A percentile compares a stretch with the other conserved stretches of the same genome.
These are phyloP conservation scores for Elegia similella DNA, from an alignment of 2,888 invertebrate genomes.

Conservation along the genomic window DNA sequence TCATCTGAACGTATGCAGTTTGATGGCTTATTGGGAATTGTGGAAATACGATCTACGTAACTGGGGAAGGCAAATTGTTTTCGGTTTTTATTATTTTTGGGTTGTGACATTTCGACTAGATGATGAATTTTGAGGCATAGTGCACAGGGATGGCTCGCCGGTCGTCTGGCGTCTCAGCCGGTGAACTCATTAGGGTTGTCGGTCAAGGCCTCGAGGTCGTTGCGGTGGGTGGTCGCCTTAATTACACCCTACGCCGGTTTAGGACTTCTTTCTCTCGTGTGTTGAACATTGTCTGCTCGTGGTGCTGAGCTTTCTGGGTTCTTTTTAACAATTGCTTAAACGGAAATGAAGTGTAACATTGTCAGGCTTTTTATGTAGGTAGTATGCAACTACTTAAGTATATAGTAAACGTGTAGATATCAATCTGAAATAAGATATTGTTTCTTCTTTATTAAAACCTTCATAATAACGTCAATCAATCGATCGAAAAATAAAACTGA, in stretches of 20 bases:
- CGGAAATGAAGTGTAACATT: background rate
- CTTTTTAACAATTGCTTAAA: background rate
- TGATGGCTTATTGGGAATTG: slow-evolving; percentile 46
- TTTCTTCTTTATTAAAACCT: too few relatives aligned
- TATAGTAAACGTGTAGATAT: too few relatives aligned
- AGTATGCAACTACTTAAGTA: too few relatives aligned
- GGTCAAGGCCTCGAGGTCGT: slow-evolving; percentile 80
- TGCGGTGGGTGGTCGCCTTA: slow-evolving; percentile 77
- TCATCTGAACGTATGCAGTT: slow-evolving; percentile 52
- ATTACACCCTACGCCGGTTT: slow-evolving; percentile 70
- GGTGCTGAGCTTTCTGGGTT: background rate
- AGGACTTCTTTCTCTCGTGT: slow-evolving; percentile 55
- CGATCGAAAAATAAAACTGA: too few relatives aligned
- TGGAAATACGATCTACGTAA: slow-evolving; percentile 28
- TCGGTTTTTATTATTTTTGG: slow-evolving; percentile 9
- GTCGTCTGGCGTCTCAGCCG: slow-evolving; percentile 45
- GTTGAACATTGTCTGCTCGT: slow-evolving; percentile 28
- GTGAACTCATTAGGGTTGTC: slow-evolving; percentile 78
- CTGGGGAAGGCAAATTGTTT: background rate
- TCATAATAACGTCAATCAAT: too few relatives aligned
- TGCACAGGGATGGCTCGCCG: background rate
- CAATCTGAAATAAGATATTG: too few relatives aligned
- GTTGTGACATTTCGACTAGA: background rate
- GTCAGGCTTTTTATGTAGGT: too few relatives aligned
- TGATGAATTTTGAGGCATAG: background rate